Base-by-base conservation (phyloP, 2,888 invertebrate genomes). In the Coleophora flavipennella region DNA sequence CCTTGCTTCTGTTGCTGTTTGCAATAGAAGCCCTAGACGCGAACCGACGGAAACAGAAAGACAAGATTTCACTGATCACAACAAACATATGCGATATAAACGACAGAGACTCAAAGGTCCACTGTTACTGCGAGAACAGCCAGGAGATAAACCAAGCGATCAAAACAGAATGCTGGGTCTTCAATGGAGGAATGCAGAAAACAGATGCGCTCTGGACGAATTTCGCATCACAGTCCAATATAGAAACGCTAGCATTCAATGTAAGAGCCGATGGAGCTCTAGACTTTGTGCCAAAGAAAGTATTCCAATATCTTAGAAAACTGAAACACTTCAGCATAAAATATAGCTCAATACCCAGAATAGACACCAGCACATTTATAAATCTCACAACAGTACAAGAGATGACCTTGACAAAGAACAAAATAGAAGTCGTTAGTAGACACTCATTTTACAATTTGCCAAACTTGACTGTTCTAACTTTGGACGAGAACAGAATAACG, bases 121-220 rank as follows among this genome's bases (percentile, higher is more conserved):
- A 87, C 51, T 92, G 92, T 65, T 88, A 89, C 59, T 92, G 92
- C 62, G 87, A 89, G 55, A 83, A 83, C 45, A 83, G 84, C 35
- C 85, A 85, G 51, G 76, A 83, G 42, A 63, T 81, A 44, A 83
- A 83, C 53, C 77, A 87, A 59, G 91, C 91, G 3, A 86, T 89
- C 11, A 90, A 90, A 52, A 91, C 91, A 43, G 92, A 91, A 71
- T 95, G 94, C 62, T 90, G 91, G 89, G 88, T 94, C 2, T 91
- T 92, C 73, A 89, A 89, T 46, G 86, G 87, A 38, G 89, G 89
- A 13, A 86, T 91, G 55, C 86, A 89, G 34, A 86, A 85, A 57
- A 88, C 90, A 42, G 90, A 92, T 60, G 85, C 87, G 13, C 75
- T 91, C 43, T 94, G 94, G 93, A 85, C 87, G 26, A 87, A 90